Evolutionary conservation across 2,797 vertebrate genomes (phyloP).

Genomic region (Ficedula albicollis): DNA sequence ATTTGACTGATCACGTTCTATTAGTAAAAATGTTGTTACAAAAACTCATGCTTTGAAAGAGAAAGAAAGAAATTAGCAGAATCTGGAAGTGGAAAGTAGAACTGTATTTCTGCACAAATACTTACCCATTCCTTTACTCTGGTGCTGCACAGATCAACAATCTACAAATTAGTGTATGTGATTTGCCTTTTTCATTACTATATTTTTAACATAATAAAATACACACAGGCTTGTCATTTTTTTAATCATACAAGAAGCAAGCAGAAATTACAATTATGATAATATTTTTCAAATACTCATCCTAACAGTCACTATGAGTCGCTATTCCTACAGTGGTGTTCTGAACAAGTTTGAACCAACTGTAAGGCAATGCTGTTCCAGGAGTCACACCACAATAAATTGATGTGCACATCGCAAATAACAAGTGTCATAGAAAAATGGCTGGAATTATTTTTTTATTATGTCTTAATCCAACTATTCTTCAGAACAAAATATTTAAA

Average conservation of each 20-base stretch:
- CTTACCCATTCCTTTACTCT: not conserved
- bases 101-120: not conserved
- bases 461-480: not conserved
- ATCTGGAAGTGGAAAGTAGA: not conserved
- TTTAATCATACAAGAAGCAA: not conserved
- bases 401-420: not conserved
- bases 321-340: not conserved
- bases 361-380: not conserved
- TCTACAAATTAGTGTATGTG: not conserved
- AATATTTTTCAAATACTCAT: not conserved
- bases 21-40: not conserved
- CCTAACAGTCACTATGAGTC: not conserved
- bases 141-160: not conserved
- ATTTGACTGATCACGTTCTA: not conserved
- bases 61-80: not conserved
- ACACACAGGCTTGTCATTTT: not conserved
- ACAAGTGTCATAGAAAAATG: not conserved
- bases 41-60: not conserved
- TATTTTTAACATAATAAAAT: not conserved
- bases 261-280: not conserved
- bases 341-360: not conserved
- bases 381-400: not conserved
- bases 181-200: not conserved
- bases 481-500: not conserved
- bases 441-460: not conserved